Evolutionary conservation across 2,888 invertebrate genomes (phyloP).

Genomic region (Parnassius glacialis): DNA sequence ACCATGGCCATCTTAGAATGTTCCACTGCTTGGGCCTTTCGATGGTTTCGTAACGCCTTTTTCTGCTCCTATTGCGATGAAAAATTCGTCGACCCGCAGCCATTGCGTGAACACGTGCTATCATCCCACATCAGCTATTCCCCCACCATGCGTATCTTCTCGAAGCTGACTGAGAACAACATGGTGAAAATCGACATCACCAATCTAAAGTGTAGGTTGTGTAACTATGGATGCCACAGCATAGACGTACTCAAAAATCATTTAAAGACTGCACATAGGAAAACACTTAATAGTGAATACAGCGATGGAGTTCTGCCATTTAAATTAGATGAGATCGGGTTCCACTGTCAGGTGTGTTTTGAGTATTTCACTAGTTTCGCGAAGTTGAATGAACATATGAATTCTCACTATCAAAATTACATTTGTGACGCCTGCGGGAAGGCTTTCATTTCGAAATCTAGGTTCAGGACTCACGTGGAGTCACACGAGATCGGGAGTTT

Average conservation of each 20-base stretch:
- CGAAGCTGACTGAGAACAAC: constrained; percentile 69
- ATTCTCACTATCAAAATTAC: constrained; percentile 66
- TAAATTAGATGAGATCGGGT: constrained; percentile 52
- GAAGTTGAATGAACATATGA: constrained; percentile 70
- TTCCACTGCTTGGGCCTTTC: constrained; percentile 72
- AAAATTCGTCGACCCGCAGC: constrained; percentile 55
- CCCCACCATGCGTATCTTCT: constrained; percentile 58
- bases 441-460: constrained; percentile 62
- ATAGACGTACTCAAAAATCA: constrained; percentile 61
- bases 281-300: constrained; percentile 46
- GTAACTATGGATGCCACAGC: constrained; percentile 43
- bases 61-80: constrained; percentile 68
- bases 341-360: constrained; percentile 62
- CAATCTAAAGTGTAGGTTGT: constrained; percentile 57
- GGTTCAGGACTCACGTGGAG: constrained; percentile 66
- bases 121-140: constrained; percentile 47
- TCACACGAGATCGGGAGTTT: constrained; percentile 61
- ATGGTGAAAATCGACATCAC: constrained; percentile 71
- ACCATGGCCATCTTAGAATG: constrained; percentile 62
- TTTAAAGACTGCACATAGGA: constrained; percentile 48
- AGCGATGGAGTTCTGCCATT: constrained; percentile 71
- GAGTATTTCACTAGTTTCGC: constrained; percentile 50
- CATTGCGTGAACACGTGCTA: constrained; percentile 54
- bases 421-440: constrained; percentile 70
- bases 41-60: constrained; percentile 67